phyloP scores from a whole-genome alignment of 2,797 vertebrate genomes.

The Pipistrellus pygmaeus region DNA sequence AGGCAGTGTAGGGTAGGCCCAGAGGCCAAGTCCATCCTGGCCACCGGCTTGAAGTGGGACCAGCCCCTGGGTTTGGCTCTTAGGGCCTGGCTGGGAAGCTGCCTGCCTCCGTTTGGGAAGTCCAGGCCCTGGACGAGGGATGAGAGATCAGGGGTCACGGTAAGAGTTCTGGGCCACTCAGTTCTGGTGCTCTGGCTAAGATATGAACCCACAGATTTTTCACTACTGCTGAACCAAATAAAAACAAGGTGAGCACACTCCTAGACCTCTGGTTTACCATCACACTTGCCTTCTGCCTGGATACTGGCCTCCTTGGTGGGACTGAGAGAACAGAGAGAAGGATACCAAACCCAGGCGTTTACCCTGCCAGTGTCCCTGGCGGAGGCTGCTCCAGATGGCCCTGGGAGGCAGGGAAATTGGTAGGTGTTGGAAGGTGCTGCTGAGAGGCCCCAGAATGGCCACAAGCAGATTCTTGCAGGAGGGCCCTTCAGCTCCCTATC shows the following conservation, averaged over 20 bases:
- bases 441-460: background rate
- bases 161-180: slow-evolving; percentile 63
- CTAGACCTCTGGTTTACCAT: background rate
- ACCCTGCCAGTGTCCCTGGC: background rate
- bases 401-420: background rate
- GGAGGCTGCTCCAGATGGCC: background rate
- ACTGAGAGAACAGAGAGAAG: background rate
- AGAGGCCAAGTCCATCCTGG: slow-evolving; percentile 59
- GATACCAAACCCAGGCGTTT: background rate
- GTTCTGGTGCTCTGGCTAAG: slow-evolving; percentile 61
- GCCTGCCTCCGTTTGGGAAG: slow-evolving; percentile 54
- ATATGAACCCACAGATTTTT: background rate
- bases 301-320: background rate
- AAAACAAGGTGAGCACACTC: slow-evolving; percentile 7
- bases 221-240: background rate
- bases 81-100: slow-evolving; percentile 65
- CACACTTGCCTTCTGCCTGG: background rate
- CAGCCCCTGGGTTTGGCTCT: slow-evolving; percentile 80
- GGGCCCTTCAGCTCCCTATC: slow-evolving; percentile 20
- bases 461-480: background rate
- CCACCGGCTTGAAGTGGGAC: slow-evolving; percentile 73
- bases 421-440: background rate
- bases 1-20: slow-evolving; percentile 73
- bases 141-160: slow-evolving; percentile 63
- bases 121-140: slow-evolving; percentile 48